phyloP scores from a whole-genome alignment of 2,888 invertebrate species.

The Polydrusus cervinus region DNA sequence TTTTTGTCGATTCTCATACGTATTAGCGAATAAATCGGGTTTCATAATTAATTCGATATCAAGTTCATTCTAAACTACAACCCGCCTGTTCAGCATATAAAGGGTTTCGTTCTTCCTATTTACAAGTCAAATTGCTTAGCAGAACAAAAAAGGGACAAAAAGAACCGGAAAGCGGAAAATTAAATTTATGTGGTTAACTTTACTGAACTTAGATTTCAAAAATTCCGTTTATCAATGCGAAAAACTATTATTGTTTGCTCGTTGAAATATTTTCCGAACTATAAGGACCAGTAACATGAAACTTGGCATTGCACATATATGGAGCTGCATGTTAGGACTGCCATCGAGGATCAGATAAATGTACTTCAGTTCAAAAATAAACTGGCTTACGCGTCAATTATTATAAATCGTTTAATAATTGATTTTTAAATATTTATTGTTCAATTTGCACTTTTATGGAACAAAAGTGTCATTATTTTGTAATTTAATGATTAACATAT shows the following conservation, averaged over 20 bases:
- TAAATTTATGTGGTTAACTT: not conserved
- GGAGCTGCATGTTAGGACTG: too few relatives aligned
- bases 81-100: constrained; percentile 7
- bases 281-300: too few relatives aligned
- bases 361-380: too few relatives aligned
- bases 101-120: not conserved
- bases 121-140: not conserved
- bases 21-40: too few relatives aligned
- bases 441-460: not conserved
- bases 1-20: too few relatives aligned
- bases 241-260: not conserved
- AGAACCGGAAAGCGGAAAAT: not conserved
- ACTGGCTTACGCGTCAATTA: too few relatives aligned
- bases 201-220: not conserved
- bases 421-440: not conserved
- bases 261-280: too few relatives aligned
- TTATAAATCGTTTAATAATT: not conserved
- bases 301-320: too few relatives aligned
- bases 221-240: not conserved
- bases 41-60: not conserved
- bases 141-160: not conserved
- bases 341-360: too few relatives aligned
- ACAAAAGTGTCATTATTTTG: not conserved
- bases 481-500: not conserved
- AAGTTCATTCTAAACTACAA: not conserved